These are phyloP conservation scores for Xyliphius kryptos DNA, from an alignment of 2,113 vertebrate species.

Conservation along the genomic window DNA sequence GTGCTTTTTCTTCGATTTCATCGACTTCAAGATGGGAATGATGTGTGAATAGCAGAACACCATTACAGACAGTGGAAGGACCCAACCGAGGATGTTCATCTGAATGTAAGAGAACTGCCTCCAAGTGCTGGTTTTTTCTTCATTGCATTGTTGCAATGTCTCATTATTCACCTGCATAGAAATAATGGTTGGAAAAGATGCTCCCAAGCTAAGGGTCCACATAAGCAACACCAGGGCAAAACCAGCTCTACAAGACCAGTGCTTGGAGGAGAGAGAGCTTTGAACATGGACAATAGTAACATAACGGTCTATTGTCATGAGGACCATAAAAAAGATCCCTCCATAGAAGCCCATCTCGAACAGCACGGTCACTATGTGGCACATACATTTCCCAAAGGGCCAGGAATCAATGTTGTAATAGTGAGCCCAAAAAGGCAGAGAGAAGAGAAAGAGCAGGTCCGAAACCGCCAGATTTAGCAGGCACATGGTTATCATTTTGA, in stretches of 20 bases:
- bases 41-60: conserved; percentile 72
- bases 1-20: conserved; percentile 66
- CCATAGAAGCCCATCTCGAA: conserved; percentile 73
- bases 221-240: conserved; percentile 35
- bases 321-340: conserved; percentile 76
- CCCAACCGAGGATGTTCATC: conserved; percentile 68
- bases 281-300: conserved; percentile 65
- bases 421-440: conserved; percentile 69
- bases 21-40: conserved; percentile 61
- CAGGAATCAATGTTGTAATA: conserved; percentile 54
- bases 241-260: conserved; percentile 55
- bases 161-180: conserved; percentile 50
- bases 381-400: conserved; percentile 68
- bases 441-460: conserved; percentile 75
- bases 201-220: conserved; percentile 58
- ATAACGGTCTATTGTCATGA: conserved; percentile 83
- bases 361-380: conserved; percentile 60
- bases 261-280: conserved; percentile 37
- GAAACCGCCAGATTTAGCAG: conserved; percentile 78
- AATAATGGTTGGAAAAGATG: conserved; percentile 57
- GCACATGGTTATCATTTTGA: conserved; percentile 73
- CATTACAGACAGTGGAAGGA: conserved; percentile 70
- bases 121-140: conserved; percentile 46
- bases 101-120: conserved; percentile 53
- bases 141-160: not conserved